Percentiles rank a stretch among this genome's conserved stretches.
These are phyloP conservation scores for Acrocyrtus sp. DNA, from an alignment of 2,888 invertebrate species.

Conservation along the genomic window DNA sequence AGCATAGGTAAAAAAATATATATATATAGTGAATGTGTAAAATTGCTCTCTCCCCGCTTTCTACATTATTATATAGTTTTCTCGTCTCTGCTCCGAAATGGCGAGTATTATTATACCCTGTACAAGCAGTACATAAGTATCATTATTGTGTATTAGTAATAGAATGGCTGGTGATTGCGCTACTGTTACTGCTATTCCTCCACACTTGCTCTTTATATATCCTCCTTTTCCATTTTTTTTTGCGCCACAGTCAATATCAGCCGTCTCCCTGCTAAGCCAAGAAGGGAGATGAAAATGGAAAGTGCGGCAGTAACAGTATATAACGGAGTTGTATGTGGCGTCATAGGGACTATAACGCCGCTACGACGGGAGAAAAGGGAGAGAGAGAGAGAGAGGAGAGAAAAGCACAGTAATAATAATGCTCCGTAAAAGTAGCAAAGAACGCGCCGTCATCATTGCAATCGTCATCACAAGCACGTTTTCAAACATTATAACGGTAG, in stretches of 20 bases:
- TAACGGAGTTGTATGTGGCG: slow-evolving; percentile 50
- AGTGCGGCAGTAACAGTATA: slow-evolving; percentile 52
- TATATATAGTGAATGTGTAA: slow-evolving; percentile 17
- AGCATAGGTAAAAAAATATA: slow-evolving; percentile 2
- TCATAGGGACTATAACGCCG: slow-evolving; percentile 45
- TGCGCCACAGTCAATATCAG: no score
- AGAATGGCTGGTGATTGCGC: slow-evolving; percentile 53
- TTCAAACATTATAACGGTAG: no score
- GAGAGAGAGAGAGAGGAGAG: slow-evolving; percentile 26
- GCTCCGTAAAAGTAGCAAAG: not conserved
- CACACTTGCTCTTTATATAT: not conserved
- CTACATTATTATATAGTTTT: not conserved
- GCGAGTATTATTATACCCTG: slow-evolving; percentile 50
- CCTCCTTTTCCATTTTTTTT: no score
- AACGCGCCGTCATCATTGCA: not conserved
- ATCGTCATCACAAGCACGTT: no score
- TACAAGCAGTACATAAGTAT: slow-evolving; percentile 52
- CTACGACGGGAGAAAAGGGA: no score
- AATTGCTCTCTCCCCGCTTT: slow-evolving; percentile 18
- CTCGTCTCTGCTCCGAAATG: slow-evolving; percentile 19
- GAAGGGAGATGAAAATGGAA: slow-evolving; percentile 53
- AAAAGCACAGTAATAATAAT: slow-evolving; percentile 39
- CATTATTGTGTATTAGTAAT: slow-evolving; percentile 54
- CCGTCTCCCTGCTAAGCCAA: no score
- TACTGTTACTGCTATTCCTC: slow-evolving; percentile 36